Conservation (phyloP, 2,888 invertebrate species). For the Lepetodrilus schrolli region DNA sequence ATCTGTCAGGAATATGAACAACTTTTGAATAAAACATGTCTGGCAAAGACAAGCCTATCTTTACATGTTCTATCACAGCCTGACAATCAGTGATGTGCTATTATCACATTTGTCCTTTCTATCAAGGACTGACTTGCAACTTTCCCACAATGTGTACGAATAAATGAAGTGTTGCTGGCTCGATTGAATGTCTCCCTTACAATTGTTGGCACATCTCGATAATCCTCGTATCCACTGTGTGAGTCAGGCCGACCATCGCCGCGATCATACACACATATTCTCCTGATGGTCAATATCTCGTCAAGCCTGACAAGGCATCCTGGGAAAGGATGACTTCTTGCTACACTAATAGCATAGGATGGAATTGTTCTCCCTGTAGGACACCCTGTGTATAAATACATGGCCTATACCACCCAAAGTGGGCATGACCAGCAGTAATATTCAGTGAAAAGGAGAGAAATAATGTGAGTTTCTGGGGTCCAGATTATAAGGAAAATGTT, state of each 20-base stretch:
- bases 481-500: too few relatives aligned
- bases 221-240: not conserved
- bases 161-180: not conserved
- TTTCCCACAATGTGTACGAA: constrained; percentile 16
- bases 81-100: not conserved
- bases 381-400: too few relatives aligned
- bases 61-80: not conserved
- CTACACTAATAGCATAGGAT: not conserved
- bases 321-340: constrained; percentile 20
- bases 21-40: not conserved
- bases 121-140: not conserved
- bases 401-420: too few relatives aligned
- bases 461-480: too few relatives aligned
- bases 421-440: too few relatives aligned
- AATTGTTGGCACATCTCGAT: not conserved
- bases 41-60: not conserved
- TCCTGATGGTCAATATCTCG: constrained; percentile 7
- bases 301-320: constrained; percentile 1
- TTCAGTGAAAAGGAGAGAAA: too few relatives aligned
- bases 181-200: not conserved
- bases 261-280: not conserved
- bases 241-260: not conserved
- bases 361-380: too few relatives aligned
- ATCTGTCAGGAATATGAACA: not conserved
- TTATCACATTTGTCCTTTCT: not conserved